Evolutionary conservation across 2,888 invertebrate species (phyloP).

Genomic region (Pinctada fucata): DNA sequence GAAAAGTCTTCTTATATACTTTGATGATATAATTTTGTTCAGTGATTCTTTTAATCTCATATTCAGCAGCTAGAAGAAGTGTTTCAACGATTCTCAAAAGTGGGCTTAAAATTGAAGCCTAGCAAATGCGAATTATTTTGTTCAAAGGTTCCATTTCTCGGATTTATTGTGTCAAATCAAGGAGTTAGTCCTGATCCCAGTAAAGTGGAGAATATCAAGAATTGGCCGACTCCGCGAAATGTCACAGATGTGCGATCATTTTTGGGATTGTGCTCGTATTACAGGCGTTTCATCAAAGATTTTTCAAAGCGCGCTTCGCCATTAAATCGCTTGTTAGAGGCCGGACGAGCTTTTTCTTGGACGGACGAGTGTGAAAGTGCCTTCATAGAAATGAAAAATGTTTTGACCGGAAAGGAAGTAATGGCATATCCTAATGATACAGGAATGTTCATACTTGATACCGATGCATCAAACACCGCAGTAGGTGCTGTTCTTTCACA

Average conservation of each 20-base stretch:
- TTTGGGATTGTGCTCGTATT: constrained; percentile 20
- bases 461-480: constrained; percentile 34
- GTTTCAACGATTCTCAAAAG: constrained; percentile 8
- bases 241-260: constrained; percentile 8
- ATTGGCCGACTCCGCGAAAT: constrained; percentile 22
- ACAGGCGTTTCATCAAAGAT: constrained; percentile 18
- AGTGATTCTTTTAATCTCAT: constrained; percentile 24
- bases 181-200: constrained; percentile 15
- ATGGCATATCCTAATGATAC: constrained; percentile 38
- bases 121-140: constrained; percentile 19
- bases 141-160: constrained; percentile 20
- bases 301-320: constrained; percentile 24
- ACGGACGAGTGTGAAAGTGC: constrained; percentile 27
- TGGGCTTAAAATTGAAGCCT: constrained; percentile 24
- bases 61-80: constrained; percentile 14
- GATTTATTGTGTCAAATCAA: constrained; percentile 13
- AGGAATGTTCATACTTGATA: constrained; percentile 37
- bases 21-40: constrained; percentile 53
- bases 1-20: constrained; percentile 35
- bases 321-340: constrained; percentile 34
- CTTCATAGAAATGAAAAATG: constrained; percentile 35
- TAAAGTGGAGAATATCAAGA: constrained; percentile 13
- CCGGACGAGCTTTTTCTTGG: constrained; percentile 19
- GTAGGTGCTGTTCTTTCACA: constrained; percentile 37
- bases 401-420: constrained; percentile 28